These are phyloP conservation scores for Aporrectodea caliginosa DNA, from an alignment of 1,140 invertebrate genomes.

Conservation along the genomic window DNA sequence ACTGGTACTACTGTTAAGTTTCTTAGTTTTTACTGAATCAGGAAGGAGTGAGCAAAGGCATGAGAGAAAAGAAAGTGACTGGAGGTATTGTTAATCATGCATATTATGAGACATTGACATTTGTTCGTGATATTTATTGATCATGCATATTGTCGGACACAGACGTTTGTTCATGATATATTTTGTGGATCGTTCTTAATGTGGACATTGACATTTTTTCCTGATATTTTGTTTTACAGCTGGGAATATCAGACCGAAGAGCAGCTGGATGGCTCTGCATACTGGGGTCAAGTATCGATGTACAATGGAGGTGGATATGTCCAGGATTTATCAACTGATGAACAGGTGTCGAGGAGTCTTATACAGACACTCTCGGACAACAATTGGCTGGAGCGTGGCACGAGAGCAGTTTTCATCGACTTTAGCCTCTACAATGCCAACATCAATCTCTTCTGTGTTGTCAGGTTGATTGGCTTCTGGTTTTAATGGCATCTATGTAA, in stretches of 20 bases:
- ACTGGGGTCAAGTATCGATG: slow-evolving; percentile 60
- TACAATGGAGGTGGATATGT: slow-evolving; percentile 58
- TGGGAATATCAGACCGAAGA: slow-evolving; percentile 57
- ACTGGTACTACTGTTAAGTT: no score
- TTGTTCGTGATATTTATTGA: no score
- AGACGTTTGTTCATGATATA: no score
- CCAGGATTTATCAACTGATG: slow-evolving; percentile 25
- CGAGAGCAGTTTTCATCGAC: slow-evolving; percentile 64
- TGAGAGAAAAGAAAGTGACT: no score
- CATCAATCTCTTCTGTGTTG: slow-evolving; percentile 61
- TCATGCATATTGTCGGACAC: no score
- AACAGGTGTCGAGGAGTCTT: slow-evolving; percentile 5
- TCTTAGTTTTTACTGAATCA: no score
- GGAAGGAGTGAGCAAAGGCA: no score
- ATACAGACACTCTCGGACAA: slow-evolving; percentile 54
- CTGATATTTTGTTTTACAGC: slow-evolving; percentile 45
- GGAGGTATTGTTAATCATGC: no score
- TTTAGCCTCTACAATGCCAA: slow-evolving; percentile 67
- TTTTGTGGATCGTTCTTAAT: no score
- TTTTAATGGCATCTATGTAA: no score
- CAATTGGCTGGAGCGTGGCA: slow-evolving; percentile 63
- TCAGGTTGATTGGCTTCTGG: slow-evolving; percentile 15
- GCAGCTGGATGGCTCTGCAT: slow-evolving; percentile 53
- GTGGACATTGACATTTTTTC: no score
- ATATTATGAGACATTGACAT: no score